Evolutionary conservation across 2,113 vertebrate genomes (phyloP).

Genomic region (Lampris megalopsis): DNA sequence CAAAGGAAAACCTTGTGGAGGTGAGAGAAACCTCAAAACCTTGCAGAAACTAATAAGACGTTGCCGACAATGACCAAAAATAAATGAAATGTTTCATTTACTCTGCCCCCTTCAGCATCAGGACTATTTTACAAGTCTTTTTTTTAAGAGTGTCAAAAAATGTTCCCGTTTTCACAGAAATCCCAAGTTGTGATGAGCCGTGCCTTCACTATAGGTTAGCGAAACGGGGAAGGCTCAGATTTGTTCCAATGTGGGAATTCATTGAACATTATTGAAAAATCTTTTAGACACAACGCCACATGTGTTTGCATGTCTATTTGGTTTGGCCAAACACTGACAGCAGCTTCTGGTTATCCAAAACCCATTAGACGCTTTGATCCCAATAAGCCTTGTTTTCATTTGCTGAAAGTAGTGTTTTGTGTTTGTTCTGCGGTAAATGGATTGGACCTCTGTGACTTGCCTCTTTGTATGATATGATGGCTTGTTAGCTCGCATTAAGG

Average conservation of each 20-base stretch:
- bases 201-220: constrained; percentile 1
- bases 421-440: constrained; percentile 84
- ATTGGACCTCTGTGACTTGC: constrained; percentile 82
- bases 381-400: constrained; percentile 86
- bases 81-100: not conserved
- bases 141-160: constrained; percentile 13
- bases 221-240: constrained; percentile 21
- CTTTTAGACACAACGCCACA: constrained; percentile 75
- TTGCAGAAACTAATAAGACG: no score
- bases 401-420: constrained; percentile 80
- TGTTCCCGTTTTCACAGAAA: constrained; percentile 25
- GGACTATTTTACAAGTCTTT: constrained; percentile 10
- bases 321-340: constrained; percentile 87
- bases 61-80: not conserved
- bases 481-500: constrained; percentile 82
- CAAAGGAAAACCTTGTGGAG: no score
- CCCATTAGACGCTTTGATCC: constrained; percentile 87
- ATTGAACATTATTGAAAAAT: constrained; percentile 73
- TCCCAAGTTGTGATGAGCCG: constrained; percentile 15
- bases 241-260: constrained; percentile 62
- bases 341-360: constrained; percentile 88
- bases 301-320: constrained; percentile 90
- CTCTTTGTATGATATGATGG: constrained; percentile 84
- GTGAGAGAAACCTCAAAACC: no score
- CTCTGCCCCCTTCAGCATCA: not conserved